Conservation (phyloP, 2,888 invertebrate species). For the Andrena flavipes region DNA sequence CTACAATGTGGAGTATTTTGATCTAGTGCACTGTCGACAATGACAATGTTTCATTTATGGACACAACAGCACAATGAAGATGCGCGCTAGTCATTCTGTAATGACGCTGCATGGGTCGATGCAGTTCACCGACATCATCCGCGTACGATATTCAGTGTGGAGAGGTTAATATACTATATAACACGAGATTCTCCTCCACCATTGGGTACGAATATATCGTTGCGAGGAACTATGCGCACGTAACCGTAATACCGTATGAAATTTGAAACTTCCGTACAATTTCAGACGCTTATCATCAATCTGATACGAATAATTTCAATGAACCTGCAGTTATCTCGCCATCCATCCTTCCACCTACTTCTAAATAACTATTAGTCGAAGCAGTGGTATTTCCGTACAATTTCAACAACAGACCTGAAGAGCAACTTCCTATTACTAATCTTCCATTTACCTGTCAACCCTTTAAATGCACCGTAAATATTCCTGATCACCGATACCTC, state of each 20-base stretch:
- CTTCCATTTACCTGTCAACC: too few species aligned
- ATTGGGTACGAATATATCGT: neutral
- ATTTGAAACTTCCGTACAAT: too few species aligned
- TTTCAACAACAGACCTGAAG: too few species aligned
- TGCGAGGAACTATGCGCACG: neutral
- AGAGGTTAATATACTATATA: conserved; percentile 6
- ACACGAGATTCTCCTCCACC: conserved; percentile 4
- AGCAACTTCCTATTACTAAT: too few species aligned
- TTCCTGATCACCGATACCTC: too few species aligned
- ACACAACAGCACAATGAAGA: conserved; percentile 13
- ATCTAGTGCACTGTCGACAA: neutral
- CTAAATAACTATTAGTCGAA: too few species aligned
- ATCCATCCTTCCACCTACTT: too few species aligned
- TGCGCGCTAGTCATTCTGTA: conserved; percentile 30
- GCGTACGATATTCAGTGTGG: conserved; percentile 17
- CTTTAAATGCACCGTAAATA: too few species aligned
- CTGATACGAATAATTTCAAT: too few species aligned
- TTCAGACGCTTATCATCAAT: too few species aligned
- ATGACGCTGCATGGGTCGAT: conserved; percentile 47
- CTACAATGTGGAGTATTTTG: neutral
- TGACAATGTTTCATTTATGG: neutral
- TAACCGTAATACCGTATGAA: neutral
- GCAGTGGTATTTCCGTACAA: too few species aligned
- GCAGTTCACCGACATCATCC: conserved; percentile 35
- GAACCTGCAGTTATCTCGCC: too few species aligned